Base-by-base conservation (phyloP, 2,888 invertebrate genomes). In the Lasioglossum oenotherae region DNA sequence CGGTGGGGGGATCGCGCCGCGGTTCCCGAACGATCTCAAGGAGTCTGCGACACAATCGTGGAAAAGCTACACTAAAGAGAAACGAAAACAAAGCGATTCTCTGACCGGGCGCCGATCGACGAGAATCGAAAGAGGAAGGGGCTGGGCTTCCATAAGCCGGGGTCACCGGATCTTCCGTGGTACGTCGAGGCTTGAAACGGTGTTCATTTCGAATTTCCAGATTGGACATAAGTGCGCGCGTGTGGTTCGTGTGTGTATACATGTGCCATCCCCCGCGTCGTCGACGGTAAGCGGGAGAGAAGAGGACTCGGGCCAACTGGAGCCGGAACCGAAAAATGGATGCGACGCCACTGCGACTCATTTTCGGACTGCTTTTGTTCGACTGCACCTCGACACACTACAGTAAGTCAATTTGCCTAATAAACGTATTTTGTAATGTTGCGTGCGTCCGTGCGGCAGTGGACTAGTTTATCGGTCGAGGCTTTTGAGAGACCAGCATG, bases 181-280 rank as follows among this genome's bases (percentile, higher is more conserved):
- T 19, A 86, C 57, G 74, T 64, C 73, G 82, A 64, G 38, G 31
- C 67, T 85, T 86, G 12, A 64, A 31, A 81, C 79, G 53, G 85
- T 89, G 90, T 86, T 82, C 82, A 82, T 89, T 92, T 91, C 91
- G 78, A 82, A 93, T 91, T 67, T 93, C 69, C 91, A 93, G 93
- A 93, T 93, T 92, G 88, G 90, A 93, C 93, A 92, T 93, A 91
- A 94, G 92, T 93, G 94, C 87, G 90, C 92, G 92, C 91, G 92
- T 89, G 92, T 91, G 91, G 82, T 90, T 87, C 85, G 90, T 85
- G 91, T 89, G 92, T 92, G 89, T 85, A 88, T 88, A 88, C 91
- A 87, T 88, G 91, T 91, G 90, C 82, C 88, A 84, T 86, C 88
- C 72, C 85, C 83, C 73, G 72, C 85, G 85, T 67, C 83, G 82